phyloP scores from a whole-genome alignment of 2,113 vertebrate genomes.

The Sorex araneus region DNA sequence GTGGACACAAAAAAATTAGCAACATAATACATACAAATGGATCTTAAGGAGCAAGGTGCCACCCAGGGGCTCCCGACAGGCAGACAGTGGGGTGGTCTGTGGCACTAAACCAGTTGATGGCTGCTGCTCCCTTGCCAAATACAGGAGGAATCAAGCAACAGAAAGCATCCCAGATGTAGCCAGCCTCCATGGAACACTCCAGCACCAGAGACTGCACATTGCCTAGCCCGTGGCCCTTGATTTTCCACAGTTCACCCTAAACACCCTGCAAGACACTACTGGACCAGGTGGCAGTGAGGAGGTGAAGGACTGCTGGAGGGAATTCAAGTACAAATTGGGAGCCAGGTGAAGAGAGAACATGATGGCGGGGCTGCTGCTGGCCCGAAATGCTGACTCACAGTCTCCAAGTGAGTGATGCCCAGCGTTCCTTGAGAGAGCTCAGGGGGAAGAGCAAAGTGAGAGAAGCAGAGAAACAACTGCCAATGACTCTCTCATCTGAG shows the following conservation, averaged over 20 bases:
- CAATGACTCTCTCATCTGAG: conserved; percentile 78
- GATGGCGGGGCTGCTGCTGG: not conserved
- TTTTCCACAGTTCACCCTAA: not conserved
- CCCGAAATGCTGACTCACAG: conserved; percentile 58
- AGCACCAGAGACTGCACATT: conserved; percentile 3
- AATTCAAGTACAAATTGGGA: conserved; percentile 66
- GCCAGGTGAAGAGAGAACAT: conserved; percentile 24
- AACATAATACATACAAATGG: not conserved
- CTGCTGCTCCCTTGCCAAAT: not conserved
- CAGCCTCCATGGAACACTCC: not conserved
- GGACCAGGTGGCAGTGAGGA: conserved; percentile 58
- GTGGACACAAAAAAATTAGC: not conserved
- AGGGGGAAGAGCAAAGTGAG: conserved; percentile 43
- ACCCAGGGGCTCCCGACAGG: fast-evolving
- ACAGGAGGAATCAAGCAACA: not conserved
- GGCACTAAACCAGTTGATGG: not conserved
- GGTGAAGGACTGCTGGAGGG: conserved; percentile 57
- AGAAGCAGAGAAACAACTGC: conserved; percentile 17
- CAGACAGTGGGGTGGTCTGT: not conserved
- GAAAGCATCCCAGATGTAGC: not conserved
- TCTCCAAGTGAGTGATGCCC: not conserved
- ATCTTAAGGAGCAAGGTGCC: not conserved
- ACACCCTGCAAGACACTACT: not conserved
- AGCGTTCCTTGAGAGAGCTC: not conserved
- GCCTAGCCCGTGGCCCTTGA: fast-evolving